Evolutionary conservation across 1,140 invertebrate species (phyloP), one percentile per base, ranked within the genome.

Genomic region (Whitmania pigra): DNA sequence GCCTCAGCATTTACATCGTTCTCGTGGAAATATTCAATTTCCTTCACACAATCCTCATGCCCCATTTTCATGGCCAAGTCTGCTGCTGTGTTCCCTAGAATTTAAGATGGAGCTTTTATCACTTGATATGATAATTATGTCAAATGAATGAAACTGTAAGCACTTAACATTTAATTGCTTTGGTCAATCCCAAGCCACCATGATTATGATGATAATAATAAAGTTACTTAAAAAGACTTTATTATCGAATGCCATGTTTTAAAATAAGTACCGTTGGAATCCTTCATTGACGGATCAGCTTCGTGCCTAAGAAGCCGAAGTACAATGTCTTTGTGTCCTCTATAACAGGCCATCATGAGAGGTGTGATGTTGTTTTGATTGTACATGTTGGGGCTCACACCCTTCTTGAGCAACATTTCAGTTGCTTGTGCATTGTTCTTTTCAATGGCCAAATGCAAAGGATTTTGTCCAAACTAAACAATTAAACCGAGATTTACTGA

Each of bases 361-460:
- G 57, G 57, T 0, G 57, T 63, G 22, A 22, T 25, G 6, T 22
- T 25, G 57, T 31, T 63, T 22, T 31, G 22, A 18, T 63, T 31
- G 22, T 25, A 63, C 0, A 15, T 25, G 29, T 63, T 63, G 1
- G 29, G 22, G 15, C 29, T 31, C 18, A 31, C 57, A 25, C 57
- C 29, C 22, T 63, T 63, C 29, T 31, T 63, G 1, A 63, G 29
- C 22, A 63, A 31, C 57, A 63, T 63, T 63, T 63, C 57, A 22
- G 22, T 31, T 63, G 57, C 22, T 25, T 31, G 9, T 63, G 22
- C 29, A n/a, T 63, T 63, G 22, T 25, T 63, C 29, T 63, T 22
- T 63, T 63, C 57, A 25, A 63, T 63, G 57, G 57, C 57, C 18
- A 63, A 13, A 63, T 63, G 57, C 57, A 63, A 63, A 63, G 22